Percentiles rank a stretch among this genome's conserved stretches.
Evolutionary conservation across 2,113 vertebrate genomes (phyloP).

Genomic region (Tympanuchus pallidicinctus): DNA sequence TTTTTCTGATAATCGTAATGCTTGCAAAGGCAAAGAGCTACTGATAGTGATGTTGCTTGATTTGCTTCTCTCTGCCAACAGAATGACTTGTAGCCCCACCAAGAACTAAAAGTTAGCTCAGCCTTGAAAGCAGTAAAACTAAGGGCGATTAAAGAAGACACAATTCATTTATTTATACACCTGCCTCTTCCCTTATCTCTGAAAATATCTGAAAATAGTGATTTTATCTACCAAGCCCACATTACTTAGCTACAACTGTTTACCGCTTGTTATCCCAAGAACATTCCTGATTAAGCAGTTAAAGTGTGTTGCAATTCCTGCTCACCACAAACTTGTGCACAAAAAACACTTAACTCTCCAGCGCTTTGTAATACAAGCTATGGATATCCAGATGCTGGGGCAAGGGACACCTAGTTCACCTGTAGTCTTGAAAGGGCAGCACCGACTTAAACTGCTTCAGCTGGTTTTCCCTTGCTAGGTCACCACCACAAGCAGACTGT

Average conservation of each 20-base stretch:
- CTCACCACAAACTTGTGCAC: rapidly evolving
- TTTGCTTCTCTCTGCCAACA: not conserved
- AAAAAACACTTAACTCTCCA: not conserved
- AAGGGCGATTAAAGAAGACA: not conserved
- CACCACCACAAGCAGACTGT: not conserved
- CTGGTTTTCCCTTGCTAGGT: not conserved
- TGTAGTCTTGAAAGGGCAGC: not conserved
- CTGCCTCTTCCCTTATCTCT: not conserved
- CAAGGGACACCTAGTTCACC: not conserved
- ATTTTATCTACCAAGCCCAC: not conserved
- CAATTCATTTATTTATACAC: not conserved
- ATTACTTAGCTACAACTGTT: not conserved
- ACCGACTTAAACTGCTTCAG: not conserved
- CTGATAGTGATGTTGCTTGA: not conserved
- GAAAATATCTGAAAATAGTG: not conserved
- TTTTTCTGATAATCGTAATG: not conserved
- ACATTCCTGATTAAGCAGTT: rapidly evolving
- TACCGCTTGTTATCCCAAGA: not conserved
- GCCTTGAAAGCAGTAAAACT: not conserved
- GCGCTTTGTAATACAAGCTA: not conserved
- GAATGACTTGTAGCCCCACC: not conserved
- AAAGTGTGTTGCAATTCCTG: not conserved
- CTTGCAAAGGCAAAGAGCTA: not conserved
- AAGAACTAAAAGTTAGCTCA: not conserved
- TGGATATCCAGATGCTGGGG: not conserved